These are phyloP conservation scores for Carcina quercana DNA, from an alignment of 2,888 invertebrate species.

Conservation along the genomic window DNA sequence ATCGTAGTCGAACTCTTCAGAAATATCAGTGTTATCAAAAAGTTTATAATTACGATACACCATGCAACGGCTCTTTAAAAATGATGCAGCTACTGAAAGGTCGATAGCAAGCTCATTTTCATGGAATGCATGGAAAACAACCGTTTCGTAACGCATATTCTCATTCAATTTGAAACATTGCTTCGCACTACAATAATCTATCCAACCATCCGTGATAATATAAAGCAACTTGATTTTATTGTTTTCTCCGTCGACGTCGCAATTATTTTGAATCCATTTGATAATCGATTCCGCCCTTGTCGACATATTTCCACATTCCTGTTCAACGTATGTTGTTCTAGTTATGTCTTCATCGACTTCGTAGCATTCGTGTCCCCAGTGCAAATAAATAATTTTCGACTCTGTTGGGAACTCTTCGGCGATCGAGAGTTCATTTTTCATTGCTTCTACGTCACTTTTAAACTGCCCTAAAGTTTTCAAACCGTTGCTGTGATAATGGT, in stretches of 20 bases:
- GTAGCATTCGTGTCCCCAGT: slow-evolving; percentile 24
- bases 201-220: slow-evolving; percentile 29
- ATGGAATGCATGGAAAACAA: slow-evolving; percentile 26
- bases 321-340: slow-evolving; percentile 8
- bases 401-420: slow-evolving; percentile 14
- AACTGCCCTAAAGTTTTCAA: slow-evolving; percentile 22
- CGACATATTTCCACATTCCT: neutral
- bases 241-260: slow-evolving; percentile 10
- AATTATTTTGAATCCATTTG: slow-evolving; percentile 11
- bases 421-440: slow-evolving; percentile 14
- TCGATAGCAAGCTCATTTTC: slow-evolving; percentile 11
- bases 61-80: slow-evolving; percentile 24
- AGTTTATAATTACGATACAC: slow-evolving; percentile 26
- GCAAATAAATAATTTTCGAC: slow-evolving; percentile 25
- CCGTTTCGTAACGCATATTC: slow-evolving; percentile 25
- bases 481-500: slow-evolving; percentile 22
- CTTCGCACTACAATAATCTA: neutral
- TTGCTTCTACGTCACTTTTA: slow-evolving; percentile 20
- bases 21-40: slow-evolving; percentile 24
- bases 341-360: slow-evolving; percentile 22
- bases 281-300: slow-evolving; percentile 14
- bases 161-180: slow-evolving; percentile 21
- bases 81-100: slow-evolving; percentile 25
- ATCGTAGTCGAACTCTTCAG: slow-evolving; percentile 28
- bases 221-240: slow-evolving; percentile 25